A percentile compares a stretch with the other conserved stretches of the same genome.
phyloP scores from a whole-genome alignment of 2,797 vertebrate species.

The Toxotes lorentzi region DNA sequence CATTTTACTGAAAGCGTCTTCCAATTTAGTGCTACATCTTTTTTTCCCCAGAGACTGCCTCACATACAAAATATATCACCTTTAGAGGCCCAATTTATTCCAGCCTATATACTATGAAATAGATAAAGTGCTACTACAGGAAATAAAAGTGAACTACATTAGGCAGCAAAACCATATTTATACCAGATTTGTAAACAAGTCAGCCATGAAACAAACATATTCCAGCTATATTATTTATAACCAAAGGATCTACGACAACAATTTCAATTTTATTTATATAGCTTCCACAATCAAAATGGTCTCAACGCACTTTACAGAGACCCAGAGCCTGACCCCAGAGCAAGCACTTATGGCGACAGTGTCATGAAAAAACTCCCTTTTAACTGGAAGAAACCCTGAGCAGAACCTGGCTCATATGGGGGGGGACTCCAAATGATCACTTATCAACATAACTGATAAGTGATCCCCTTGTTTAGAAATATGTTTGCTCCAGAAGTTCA shows the following conservation, averaged over 20 bases:
- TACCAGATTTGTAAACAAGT: background rate
- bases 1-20: slow-evolving; percentile 10
- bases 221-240: background rate
- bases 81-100: background rate
- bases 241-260: too few species aligned
- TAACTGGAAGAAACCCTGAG: too few species aligned
- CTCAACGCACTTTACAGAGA: too few species aligned
- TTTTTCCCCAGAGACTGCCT: background rate
- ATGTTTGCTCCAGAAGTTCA: background rate
- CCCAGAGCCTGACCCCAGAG: too few species aligned
- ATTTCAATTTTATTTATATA: too few species aligned
- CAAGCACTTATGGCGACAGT: too few species aligned
- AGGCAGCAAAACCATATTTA: background rate
- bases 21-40: background rate
- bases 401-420: too few species aligned
- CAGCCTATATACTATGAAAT: background rate
- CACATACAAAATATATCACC: background rate
- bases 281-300: too few species aligned
- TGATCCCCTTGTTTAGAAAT: background rate
- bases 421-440: too few species aligned
- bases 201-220: background rate
- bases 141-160: background rate
- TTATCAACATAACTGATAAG: too few species aligned
- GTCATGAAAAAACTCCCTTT: too few species aligned
- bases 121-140: background rate